Evolutionary conservation across 2,113 vertebrate genomes (phyloP).

Genomic region (Progne subis): DNA sequence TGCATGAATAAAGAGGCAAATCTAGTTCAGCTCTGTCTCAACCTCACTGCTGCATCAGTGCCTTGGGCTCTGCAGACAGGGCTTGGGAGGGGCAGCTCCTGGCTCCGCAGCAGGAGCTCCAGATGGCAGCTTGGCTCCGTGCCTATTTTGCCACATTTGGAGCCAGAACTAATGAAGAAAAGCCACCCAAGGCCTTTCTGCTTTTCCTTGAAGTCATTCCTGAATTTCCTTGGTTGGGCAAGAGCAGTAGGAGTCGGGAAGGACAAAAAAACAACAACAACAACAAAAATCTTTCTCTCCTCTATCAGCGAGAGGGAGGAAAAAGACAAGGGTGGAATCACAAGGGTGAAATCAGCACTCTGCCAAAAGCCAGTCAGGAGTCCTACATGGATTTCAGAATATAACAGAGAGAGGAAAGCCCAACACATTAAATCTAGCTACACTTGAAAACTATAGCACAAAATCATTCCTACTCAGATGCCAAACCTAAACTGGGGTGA

Average conservation of each 20-base stretch:
- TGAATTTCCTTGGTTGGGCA: not conserved
- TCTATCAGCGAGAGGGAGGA: not conserved
- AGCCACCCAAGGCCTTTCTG: fast-evolving
- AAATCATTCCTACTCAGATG: not conserved
- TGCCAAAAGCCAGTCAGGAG: not conserved
- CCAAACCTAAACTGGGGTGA: not conserved
- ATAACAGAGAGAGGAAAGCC: not conserved
- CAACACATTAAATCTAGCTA: not conserved
- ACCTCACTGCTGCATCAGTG: not conserved
- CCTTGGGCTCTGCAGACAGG: fast-evolving
- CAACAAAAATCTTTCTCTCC: not conserved
- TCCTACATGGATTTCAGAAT: not conserved
- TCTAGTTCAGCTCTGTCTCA: not conserved
- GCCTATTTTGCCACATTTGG: not conserved
- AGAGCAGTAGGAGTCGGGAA: not conserved
- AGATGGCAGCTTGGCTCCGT: not conserved
- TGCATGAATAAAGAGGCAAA: not conserved
- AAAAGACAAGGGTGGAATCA: not conserved
- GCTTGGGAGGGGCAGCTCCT: not conserved
- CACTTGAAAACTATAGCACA: not conserved
- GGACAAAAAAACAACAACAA: not conserved
- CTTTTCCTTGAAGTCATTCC: not conserved
- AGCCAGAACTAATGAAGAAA: not conserved
- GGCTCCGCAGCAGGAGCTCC: not conserved
- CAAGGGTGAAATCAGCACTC: not conserved